Conservation (phyloP, 2,888 invertebrate species). For the Drosophila neotestacea region DNA sequence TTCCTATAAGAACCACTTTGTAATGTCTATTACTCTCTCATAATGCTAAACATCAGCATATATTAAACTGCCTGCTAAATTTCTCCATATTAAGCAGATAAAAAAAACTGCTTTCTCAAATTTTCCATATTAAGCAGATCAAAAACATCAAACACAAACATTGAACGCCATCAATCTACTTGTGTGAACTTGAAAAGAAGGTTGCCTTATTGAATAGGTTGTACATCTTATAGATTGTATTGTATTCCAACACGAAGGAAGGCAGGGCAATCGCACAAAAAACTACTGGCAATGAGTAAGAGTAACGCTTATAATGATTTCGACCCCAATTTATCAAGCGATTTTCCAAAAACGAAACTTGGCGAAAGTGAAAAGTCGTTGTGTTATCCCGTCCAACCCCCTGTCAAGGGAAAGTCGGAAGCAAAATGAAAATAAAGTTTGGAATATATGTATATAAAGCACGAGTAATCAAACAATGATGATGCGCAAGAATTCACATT, state of each 20-base stretch:
- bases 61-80: slow-evolving; percentile 1
- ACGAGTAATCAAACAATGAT: slow-evolving; percentile 83
- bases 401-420: slow-evolving; percentile 20
- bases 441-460: slow-evolving; percentile 71
- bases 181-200: slow-evolving; percentile 15
- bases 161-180: slow-evolving; percentile 28
- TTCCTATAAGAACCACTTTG: too few species aligned
- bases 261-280: slow-evolving; percentile 35
- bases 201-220: slow-evolving; percentile 1
- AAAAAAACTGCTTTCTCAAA: slow-evolving; percentile 1
- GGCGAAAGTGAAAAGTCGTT: slow-evolving; percentile 63
- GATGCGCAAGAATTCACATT: slow-evolving; percentile 83
- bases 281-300: slow-evolving; percentile 76
- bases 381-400: slow-evolving; percentile 8
- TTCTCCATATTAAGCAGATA: slow-evolving; percentile 15
- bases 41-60: background rate
- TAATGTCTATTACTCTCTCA: background rate
- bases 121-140: slow-evolving; percentile 14
- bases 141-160: slow-evolving; percentile 33
- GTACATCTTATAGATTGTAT: slow-evolving; percentile 18
- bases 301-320: slow-evolving; percentile 81
- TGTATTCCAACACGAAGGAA: slow-evolving; percentile 12
- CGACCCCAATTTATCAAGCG: slow-evolving; percentile 82
- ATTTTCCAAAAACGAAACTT: slow-evolving; percentile 52
- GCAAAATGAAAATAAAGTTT: slow-evolving; percentile 66